Evolutionary conservation across 2,888 invertebrate genomes (phyloP).

Genomic region (Hyles lineata): DNA sequence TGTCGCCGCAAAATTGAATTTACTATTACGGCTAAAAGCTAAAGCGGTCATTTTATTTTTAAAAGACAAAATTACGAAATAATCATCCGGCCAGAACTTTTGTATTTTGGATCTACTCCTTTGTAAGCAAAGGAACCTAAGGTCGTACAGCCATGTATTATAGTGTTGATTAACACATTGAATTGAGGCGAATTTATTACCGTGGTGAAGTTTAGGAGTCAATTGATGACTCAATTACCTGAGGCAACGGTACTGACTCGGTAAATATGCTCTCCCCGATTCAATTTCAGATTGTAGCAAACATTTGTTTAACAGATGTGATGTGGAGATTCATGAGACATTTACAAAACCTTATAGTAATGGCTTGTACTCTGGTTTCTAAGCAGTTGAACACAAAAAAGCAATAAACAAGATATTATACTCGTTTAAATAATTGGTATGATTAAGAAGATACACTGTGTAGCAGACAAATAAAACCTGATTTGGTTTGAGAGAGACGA

Average conservation of each 20-base stretch:
- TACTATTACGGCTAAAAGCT: slow-evolving; percentile 20
- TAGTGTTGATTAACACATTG: neutral
- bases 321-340: too few species aligned
- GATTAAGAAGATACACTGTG: too few species aligned
- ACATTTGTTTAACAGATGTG: too few species aligned
- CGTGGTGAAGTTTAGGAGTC: neutral
- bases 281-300: too few species aligned
- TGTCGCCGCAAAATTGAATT: slow-evolving; percentile 30
- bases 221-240: slow-evolving; percentile 6
- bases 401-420: too few species aligned
- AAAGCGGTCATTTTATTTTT: slow-evolving; percentile 28
- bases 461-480: too few species aligned
- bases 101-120: neutral
- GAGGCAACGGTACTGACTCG: neutral
- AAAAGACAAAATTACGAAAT: slow-evolving; percentile 28
- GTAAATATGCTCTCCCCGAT: too few species aligned
- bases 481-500: too few species aligned
- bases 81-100: slow-evolving; percentile 6
- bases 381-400: too few species aligned
- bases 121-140: slow-evolving; percentile 7
- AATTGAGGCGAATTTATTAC: neutral
- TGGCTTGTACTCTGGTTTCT: too few species aligned
- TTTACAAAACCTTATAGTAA: too few species aligned
- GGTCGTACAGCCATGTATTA: neutral
- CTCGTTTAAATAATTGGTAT: too few species aligned